Evolutionary conservation across 2,888 invertebrate species (phyloP), one percentile per base, ranked within the genome.

Genomic region (Sphecodes monilicornis): DNA sequence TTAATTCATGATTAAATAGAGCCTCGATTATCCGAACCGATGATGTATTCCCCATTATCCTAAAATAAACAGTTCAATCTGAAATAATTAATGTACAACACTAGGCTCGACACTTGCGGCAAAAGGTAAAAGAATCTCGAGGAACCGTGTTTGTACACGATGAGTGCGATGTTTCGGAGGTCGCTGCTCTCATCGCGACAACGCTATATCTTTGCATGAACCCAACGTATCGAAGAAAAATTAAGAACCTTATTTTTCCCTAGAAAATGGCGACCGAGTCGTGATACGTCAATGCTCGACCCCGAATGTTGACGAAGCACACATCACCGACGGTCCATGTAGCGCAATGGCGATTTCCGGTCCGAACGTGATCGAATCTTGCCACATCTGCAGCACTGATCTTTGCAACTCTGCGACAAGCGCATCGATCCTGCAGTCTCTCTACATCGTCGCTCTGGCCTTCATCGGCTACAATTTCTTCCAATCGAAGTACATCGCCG

Each of bases 321-420:
- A 92, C 64, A 91, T 93, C 46, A 82, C 75, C 11, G 91, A 93
- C 36, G 94, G 94, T 26, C 89, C 91, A 26, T 94, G 94, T 85
- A 90, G 92, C 46, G 79, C 89, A 0, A 77, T 85, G 66, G 83
- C 89, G 76, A 74, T 54, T 18, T 39, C 75, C 32, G 70, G 78
- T 57, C 86, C 70, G 73, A 90, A 84, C 46, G 86, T 90, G 29
- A 82, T 93, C 77, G 93, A 93, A 60, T 94, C 94, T 60, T 94
- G 94, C 80, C 88, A 94, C 84, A 93, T 94, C 82, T 94, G 94
- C 82, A 92, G 87, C 78, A 92, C 90, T 43, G 93, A 94, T 88
- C 89, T 92, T 39, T 94, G 94, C 86, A 94, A 94, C 80, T 93
- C 93, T 22, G 93, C 94, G 32, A 91, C 89, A 66, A 90, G 89